A percentile compares a stretch with the other conserved stretches of the same genome.
These are phyloP conservation scores for Pseudoips prasinana DNA, from an alignment of 2,888 invertebrate genomes.

Conservation along the genomic window DNA sequence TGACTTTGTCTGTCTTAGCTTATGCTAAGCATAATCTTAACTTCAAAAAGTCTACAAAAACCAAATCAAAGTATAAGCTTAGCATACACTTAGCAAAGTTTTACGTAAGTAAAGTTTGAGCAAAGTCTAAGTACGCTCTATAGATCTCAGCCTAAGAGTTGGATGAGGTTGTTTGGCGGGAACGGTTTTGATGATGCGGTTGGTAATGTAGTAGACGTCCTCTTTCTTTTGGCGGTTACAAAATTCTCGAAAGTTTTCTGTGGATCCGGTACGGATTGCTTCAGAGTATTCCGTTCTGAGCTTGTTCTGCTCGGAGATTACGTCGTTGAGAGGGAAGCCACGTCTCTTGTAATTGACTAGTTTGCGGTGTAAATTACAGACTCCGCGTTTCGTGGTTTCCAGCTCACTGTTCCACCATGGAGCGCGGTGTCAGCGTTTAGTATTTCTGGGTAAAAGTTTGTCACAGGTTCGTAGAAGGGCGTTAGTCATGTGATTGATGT, in stretches of 20 bases:
- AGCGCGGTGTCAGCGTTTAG: not conserved
- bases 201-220: conserved; percentile 24
- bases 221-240: conserved; percentile 23
- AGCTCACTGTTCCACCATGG: conserved; percentile 2
- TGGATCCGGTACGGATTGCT: conserved; percentile 6
- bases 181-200: conserved; percentile 15
- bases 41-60: no score
- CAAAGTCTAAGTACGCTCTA: no score
- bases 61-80: no score
- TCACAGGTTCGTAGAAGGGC: not conserved
- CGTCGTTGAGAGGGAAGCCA: not conserved
- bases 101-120: no score
- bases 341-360: not conserved
- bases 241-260: conserved; percentile 22
- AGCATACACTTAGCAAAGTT: no score
- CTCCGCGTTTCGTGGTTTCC: not conserved
- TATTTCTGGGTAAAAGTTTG: not conserved
- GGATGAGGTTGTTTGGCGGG: conserved; percentile 14
- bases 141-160: no score
- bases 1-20: no score
- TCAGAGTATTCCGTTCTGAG: conserved; percentile 7
- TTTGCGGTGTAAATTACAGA: conserved; percentile 1
- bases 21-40: no score
- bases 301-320: not conserved
- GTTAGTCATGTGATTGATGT: not conserved